Conservation (phyloP, 1,140 invertebrate genomes). For the Pseudomyrmex dendroicus region DNA sequence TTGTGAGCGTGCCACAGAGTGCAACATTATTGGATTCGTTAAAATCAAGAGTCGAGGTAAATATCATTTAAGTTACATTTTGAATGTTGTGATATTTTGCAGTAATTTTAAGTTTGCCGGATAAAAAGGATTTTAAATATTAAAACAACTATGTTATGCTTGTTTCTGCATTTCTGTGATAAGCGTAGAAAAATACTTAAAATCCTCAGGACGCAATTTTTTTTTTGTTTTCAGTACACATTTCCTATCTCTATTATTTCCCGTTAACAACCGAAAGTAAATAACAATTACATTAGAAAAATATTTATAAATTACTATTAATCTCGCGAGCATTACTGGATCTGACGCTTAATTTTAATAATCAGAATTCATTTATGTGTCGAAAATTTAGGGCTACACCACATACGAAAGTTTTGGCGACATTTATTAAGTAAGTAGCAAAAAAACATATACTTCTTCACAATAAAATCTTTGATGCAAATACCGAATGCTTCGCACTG, state of each 20-base stretch:
- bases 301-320: constrained; percentile 41
- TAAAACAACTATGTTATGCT: not conserved
- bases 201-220: not conserved
- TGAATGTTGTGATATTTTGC: not conserved
- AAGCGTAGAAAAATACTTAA: constrained; percentile 12
- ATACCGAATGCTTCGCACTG: constrained; percentile 31
- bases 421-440: constrained; percentile 53
- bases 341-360: not conserved
- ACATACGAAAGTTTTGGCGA: constrained; percentile 2
- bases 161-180: constrained; percentile 40
- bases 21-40: not conserved
- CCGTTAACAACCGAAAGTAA: constrained; percentile 20
- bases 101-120: no score
- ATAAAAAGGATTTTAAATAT: not conserved
- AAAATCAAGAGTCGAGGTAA: constrained; percentile 11
- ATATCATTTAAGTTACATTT: constrained; percentile 28
- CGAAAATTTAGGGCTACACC: constrained; percentile 14
- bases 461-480: constrained; percentile 48
- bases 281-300: constrained; percentile 38
- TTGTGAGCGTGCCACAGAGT: not conserved
- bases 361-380: constrained; percentile 14
- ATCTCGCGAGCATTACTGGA: constrained; percentile 8
- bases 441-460: constrained; percentile 24
- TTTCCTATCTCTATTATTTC: constrained; percentile 29
- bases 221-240: constrained; percentile 6